Evolutionary conservation across 1,140 invertebrate species (phyloP), one percentile per base, ranked within the genome.

Genomic region (Vollenhovia emeryi): DNA sequence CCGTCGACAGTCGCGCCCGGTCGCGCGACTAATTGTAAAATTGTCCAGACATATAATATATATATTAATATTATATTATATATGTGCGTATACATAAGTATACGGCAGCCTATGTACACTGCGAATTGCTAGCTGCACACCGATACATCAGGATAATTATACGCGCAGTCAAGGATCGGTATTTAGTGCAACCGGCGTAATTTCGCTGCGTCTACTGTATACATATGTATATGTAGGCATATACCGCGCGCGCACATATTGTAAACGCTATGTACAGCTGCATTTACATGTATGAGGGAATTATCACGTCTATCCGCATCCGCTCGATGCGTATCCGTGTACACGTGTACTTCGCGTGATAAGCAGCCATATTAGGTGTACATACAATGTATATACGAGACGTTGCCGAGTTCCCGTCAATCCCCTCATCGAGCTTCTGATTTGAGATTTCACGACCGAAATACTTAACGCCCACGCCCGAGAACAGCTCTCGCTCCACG

Each of bases 291-390:
- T 66, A 24, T 33, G 50, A 79, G 82, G 24, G 74, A 55, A 66
- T 78, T 82, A 78, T 84, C 45, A 79, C 50, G 36, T 84, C 73
- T 79, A 84, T 78, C 33, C 69, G 68, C 69, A 48, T 83, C 52
- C 82, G 79, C 52, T 30, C 30, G 59, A 84, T 80, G 60, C 64
- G 24, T 55, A 57, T 62, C 48, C 60, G n/a, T 66, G 15, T 66
- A 66, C 82, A 52, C n/a, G 24, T 84, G 64, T 73, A 82, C 33
- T 21, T 66, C 45, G 21, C 21, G 18, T 18, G 74, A 84, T 52
- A 64, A 43, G 27, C 71, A 43, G 40, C 55, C n/a, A 76, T 27
- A 36, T 59, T 60, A 64, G 7, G 7, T 27, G 15, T 33, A 52
- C 9, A 43, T 15, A 62, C 36, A 73, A 82, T 60, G 27, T 48